Evolutionary conservation across 1,140 invertebrate species (phyloP).

Genomic region (Sweltsa coloradensis): DNA sequence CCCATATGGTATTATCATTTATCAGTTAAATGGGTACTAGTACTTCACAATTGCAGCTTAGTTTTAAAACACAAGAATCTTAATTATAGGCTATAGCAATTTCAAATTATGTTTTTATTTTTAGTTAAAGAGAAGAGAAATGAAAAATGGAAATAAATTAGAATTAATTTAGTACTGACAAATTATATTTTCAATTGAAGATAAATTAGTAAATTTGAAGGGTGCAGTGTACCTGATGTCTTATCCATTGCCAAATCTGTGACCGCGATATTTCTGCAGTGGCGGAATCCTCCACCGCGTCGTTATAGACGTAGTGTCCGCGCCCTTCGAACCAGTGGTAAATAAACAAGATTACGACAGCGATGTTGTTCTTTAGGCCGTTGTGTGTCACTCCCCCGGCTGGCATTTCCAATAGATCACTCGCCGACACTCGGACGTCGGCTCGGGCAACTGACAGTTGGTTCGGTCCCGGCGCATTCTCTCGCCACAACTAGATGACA

Average conservation of each 20-base stretch:
- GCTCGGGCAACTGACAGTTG: slow-evolving; percentile 30
- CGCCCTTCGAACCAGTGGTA: slow-evolving; percentile 52
- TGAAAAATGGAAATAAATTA: too few species aligned
- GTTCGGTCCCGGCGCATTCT: slow-evolving; percentile 27
- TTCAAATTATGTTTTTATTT: too few species aligned
- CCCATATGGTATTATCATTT: too few species aligned
- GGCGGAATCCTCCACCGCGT: slow-evolving; percentile 56
- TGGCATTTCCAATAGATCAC: slow-evolving; percentile 44
- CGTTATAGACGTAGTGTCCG: slow-evolving; percentile 51
- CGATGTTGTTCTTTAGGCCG: slow-evolving; percentile 50
- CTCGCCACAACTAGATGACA: slow-evolving; percentile 34
- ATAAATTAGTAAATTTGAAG: too few species aligned
- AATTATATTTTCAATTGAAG: too few species aligned
- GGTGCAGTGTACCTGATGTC: slow-evolving; percentile 46
- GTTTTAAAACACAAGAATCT: too few species aligned
- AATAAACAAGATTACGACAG: slow-evolving; percentile 49
- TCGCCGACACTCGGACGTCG: slow-evolving; percentile 26
- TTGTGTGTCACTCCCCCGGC: slow-evolving; percentile 41
- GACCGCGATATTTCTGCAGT: slow-evolving; percentile 60
- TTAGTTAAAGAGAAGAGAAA: too few species aligned
- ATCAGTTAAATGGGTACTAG: too few species aligned
- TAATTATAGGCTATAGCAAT: too few species aligned
- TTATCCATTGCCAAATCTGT: slow-evolving; percentile 64
- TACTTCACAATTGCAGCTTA: too few species aligned
- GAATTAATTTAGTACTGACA: too few species aligned